These are phyloP conservation scores for Tenrec ecaudatus DNA, from an alignment of 2,113 vertebrate species.

Conservation along the genomic window DNA sequence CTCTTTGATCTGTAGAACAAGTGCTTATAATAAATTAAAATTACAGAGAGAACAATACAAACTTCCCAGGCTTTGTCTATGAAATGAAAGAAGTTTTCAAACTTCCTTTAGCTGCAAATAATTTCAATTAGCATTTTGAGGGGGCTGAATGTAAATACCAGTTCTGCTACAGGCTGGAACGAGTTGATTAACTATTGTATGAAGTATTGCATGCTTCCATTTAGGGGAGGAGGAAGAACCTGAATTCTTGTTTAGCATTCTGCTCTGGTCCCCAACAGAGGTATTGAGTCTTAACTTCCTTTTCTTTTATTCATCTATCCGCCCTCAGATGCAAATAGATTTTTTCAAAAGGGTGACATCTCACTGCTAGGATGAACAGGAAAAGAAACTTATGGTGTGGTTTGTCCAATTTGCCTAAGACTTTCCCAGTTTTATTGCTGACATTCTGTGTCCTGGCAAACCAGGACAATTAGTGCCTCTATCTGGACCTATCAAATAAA, in stretches of 20 bases:
- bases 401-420: background rate
- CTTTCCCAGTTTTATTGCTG: background rate
- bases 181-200: slow-evolving; percentile 71
- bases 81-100: slow-evolving; percentile 76
- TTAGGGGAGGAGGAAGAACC: slow-evolving; percentile 33
- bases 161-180: slow-evolving; percentile 37
- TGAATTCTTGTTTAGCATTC: slow-evolving; percentile 39
- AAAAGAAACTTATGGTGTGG: background rate
- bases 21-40: slow-evolving; percentile 60
- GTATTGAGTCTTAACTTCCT: background rate
- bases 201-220: slow-evolving; percentile 45
- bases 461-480: background rate
- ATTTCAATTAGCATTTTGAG: slow-evolving; percentile 79
- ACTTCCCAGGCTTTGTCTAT: slow-evolving; percentile 58
- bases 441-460: background rate
- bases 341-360: slow-evolving; percentile 12
- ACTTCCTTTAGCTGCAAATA: slow-evolving; percentile 75
- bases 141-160: slow-evolving; percentile 70
- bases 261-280: background rate
- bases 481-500: background rate
- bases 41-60: slow-evolving; percentile 38
- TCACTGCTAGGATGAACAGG: slow-evolving; percentile 1
- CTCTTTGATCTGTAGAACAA: slow-evolving; percentile 71
- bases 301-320: slow-evolving; percentile 21
- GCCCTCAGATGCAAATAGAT: background rate